Evolutionary conservation across 2,888 invertebrate species (phyloP).

Genomic region (Cordylochernes scorpioides): DNA sequence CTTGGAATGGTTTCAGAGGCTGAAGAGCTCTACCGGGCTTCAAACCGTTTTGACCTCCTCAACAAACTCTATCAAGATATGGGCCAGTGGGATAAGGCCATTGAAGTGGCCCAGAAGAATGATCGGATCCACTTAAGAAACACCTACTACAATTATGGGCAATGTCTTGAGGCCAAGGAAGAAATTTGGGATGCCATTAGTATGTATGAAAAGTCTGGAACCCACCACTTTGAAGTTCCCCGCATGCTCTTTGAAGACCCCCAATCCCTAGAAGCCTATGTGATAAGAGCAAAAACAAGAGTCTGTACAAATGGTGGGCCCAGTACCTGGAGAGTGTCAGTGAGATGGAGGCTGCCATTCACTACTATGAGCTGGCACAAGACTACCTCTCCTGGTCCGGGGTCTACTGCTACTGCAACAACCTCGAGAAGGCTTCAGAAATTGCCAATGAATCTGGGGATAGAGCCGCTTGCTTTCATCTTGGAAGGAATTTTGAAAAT

Average conservation of each 20-base stretch:
- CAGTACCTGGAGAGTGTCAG: constrained; percentile 85
- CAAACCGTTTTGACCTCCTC: constrained; percentile 55
- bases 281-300: constrained; percentile 42
- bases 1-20: constrained; percentile 70
- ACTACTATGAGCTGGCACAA: constrained; percentile 58
- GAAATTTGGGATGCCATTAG: constrained; percentile 51
- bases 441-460: constrained; percentile 42
- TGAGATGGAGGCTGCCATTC: constrained; percentile 63
- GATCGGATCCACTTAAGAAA: constrained; percentile 55
- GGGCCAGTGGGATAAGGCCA: constrained; percentile 44
- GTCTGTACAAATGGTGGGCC: constrained; percentile 83
- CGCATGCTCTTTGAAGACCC: constrained; percentile 49
- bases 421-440: constrained; percentile 29
- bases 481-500: constrained; percentile 76
- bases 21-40: constrained; percentile 48
- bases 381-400: constrained; percentile 50
- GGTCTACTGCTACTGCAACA: constrained; percentile 31
- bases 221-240: constrained; percentile 50
- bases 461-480: constrained; percentile 69
- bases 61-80: constrained; percentile 49
- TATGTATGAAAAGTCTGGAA: constrained; percentile 69
- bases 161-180: constrained; percentile 30
- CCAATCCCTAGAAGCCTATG: constrained; percentile 35
- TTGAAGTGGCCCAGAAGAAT: constrained; percentile 39
- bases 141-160: constrained; percentile 46